These are phyloP conservation scores for Hoplodrina blanda DNA, from an alignment of 2,888 invertebrate species.

Conservation along the genomic window DNA sequence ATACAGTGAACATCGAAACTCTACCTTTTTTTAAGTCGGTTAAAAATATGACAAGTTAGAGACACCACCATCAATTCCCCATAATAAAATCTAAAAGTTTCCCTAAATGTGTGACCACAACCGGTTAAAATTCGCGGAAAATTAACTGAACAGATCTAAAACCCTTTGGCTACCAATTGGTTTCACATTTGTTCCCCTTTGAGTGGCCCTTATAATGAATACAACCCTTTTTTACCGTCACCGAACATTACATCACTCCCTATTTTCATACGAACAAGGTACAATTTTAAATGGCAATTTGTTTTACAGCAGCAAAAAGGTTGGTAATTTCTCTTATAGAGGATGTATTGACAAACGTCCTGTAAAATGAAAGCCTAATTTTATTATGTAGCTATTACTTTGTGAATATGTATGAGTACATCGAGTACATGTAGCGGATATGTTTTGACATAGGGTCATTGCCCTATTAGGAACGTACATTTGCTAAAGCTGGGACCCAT, in stretches of 20 bases:
- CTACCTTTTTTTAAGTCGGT: no score
- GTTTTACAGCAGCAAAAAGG: not conserved
- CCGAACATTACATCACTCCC: not conserved
- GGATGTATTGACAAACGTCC: constrained; percentile 69
- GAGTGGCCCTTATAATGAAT: constrained; percentile 49
- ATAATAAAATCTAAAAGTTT: constrained; percentile 14
- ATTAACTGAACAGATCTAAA: constrained; percentile 57
- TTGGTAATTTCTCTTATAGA: constrained; percentile 53
- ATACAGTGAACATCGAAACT: no score
- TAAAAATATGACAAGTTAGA: no score
- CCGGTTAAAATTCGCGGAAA: constrained; percentile 46
- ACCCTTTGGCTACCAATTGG: constrained; percentile 63
- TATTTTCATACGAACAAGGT: not conserved
- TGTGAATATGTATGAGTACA: constrained; percentile 47
- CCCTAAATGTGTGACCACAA: constrained; percentile 5
- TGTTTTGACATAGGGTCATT: not conserved
- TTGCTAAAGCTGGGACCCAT: not conserved
- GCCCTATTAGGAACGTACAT: not conserved
- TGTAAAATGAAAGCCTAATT: constrained; percentile 80
- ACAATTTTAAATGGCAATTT: not conserved
- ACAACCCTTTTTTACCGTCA: constrained; percentile 3
- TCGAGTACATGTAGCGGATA: not conserved
- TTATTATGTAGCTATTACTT: constrained; percentile 76
- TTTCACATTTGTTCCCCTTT: constrained; percentile 63
- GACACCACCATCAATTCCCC: no score